These are phyloP conservation scores for Scomber japonicus DNA, from an alignment of 2,113 vertebrate genomes.

Conservation along the genomic window DNA sequence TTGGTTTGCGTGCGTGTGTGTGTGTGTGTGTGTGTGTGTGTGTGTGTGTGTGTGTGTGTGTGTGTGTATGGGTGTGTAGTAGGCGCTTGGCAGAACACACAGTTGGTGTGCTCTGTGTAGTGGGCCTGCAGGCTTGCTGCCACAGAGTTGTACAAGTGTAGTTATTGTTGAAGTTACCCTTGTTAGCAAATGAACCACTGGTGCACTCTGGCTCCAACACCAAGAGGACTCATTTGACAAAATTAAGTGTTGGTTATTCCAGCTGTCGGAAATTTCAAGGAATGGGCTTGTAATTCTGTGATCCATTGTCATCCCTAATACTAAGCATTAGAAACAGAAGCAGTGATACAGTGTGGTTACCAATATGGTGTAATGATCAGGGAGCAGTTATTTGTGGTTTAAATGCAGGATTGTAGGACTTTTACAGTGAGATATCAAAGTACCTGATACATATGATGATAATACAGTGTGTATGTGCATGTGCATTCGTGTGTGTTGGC, in stretches of 20 bases:
- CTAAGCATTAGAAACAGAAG: background rate
- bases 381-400: background rate
- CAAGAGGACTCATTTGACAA: background rate
- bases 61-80: background rate
- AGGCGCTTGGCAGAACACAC: slow-evolving; percentile 40
- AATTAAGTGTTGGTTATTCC: background rate
- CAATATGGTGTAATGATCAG: background rate
- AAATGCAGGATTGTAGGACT: background rate
- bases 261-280: background rate
- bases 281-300: background rate
- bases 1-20: background rate
- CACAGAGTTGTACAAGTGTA: slow-evolving; percentile 41
- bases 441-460: background rate
- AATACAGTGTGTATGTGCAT: slow-evolving; percentile 4
- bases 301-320: background rate
- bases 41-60: no score
- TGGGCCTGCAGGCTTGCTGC: slow-evolving; percentile 21
- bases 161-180: slow-evolving; percentile 59
- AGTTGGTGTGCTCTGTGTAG: slow-evolving; percentile 21
- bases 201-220: slow-evolving; percentile 18
- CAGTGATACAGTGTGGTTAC: background rate
- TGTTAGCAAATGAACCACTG: slow-evolving; percentile 13
- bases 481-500: slow-evolving; percentile 13
- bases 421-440: background rate
- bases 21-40: no score